Evolutionary conservation across 2,888 invertebrate species (phyloP).

Genomic region (Caenorhabditis macrosperma): DNA sequence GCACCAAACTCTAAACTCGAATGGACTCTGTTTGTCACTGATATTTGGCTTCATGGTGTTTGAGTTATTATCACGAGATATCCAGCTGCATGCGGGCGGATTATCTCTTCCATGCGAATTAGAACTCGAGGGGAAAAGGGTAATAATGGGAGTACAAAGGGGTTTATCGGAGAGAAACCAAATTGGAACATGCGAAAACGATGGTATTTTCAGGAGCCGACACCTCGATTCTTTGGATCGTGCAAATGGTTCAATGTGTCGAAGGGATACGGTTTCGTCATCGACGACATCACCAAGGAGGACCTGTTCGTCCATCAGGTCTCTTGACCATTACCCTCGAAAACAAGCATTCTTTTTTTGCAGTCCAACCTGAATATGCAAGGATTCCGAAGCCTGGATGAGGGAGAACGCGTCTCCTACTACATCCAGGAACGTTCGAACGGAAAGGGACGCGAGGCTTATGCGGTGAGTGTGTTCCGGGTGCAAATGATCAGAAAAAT

Average conservation of each 20-base stretch:
- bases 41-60: too few species aligned
- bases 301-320: slow-evolving; percentile 69
- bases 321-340: neutral
- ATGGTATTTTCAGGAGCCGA: slow-evolving; percentile 49
- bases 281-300: slow-evolving; percentile 63
- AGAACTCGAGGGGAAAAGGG: too few species aligned
- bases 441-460: slow-evolving; percentile 66
- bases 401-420: slow-evolving; percentile 66
- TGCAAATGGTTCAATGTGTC: slow-evolving; percentile 70
- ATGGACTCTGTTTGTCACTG: too few species aligned
- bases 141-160: too few species aligned
- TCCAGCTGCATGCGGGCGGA: too few species aligned
- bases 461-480: slow-evolving; percentile 42
- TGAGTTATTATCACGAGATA: too few species aligned
- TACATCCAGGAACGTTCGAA: slow-evolving; percentile 55
- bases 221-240: slow-evolving; percentile 56
- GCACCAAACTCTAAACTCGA: too few species aligned
- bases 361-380: slow-evolving; percentile 66
- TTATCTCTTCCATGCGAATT: too few species aligned
- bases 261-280: slow-evolving; percentile 67
- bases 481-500: too few species aligned
- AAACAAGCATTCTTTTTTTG: slow-evolving; percentile 4
- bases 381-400: slow-evolving; percentile 68
- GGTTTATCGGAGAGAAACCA: too few species aligned
- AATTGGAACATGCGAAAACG: too few species aligned